Conservation (phyloP, 2,113 vertebrate species). For the Crotalus helleri region DNA sequence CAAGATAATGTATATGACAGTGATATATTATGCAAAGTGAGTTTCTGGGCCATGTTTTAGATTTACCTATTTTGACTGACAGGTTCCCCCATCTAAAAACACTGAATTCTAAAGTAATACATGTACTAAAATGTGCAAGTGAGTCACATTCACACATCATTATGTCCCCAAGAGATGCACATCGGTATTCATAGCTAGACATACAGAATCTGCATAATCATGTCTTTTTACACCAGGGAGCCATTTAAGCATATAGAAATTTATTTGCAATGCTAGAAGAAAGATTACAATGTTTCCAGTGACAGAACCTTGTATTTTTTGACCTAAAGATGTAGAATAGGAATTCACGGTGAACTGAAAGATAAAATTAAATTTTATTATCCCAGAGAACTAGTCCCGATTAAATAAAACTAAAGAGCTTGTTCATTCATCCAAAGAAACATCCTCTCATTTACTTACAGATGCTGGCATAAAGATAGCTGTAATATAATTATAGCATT, state of each 20-base stretch:
- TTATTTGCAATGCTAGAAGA: constrained; percentile 43
- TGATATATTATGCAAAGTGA: constrained; percentile 2
- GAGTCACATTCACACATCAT: background rate
- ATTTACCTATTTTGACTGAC: constrained; percentile 49
- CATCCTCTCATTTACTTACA: constrained; percentile 61
- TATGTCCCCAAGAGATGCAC: background rate
- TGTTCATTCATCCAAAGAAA: constrained; percentile 67
- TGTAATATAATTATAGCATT: constrained; percentile 68
- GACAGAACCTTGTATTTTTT: constrained; percentile 36
- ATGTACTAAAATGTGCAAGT: constrained; percentile 5
- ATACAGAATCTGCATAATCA: background rate
- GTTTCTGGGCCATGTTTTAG: constrained; percentile 29
- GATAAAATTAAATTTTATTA: constrained; percentile 66
- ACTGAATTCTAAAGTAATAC: constrained; percentile 36
- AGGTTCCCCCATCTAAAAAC: constrained; percentile 1
- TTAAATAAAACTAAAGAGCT: constrained; percentile 74
- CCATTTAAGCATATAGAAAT: constrained; percentile 35
- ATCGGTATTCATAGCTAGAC: constrained; percentile 19
- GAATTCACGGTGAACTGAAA: constrained; percentile 56
- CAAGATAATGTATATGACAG: background rate
- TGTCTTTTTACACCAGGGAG: constrained; percentile 6
- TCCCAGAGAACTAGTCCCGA: constrained; percentile 63
- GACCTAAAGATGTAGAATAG: constrained; percentile 48
- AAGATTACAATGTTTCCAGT: constrained; percentile 24
- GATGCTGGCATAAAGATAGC: constrained; percentile 59